Percentiles rank a stretch among this genome's conserved stretches.
Evolutionary conservation across 2,797 vertebrate genomes (phyloP).

Genomic region (Tarsius wallacei): DNA sequence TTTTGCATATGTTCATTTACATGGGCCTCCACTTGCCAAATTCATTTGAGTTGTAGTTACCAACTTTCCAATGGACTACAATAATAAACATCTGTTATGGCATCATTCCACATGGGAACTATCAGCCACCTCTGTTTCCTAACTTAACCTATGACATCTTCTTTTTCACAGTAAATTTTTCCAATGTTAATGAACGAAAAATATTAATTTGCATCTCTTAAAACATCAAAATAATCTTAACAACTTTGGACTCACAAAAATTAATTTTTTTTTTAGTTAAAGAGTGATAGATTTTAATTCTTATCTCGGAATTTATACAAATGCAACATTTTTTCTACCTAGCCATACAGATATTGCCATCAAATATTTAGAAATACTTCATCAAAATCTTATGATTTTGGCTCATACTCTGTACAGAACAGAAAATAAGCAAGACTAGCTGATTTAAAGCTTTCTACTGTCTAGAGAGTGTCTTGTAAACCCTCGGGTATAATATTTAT

Average conservation of each 20-base stretch:
- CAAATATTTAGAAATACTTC: constrained; percentile 11
- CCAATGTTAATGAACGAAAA: neutral
- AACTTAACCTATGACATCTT: neutral
- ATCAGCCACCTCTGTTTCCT: neutral
- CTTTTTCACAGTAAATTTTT: neutral
- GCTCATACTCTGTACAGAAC: neutral
- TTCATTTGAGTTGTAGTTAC: neutral
- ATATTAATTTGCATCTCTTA: neutral
- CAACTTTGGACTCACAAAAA: neutral
- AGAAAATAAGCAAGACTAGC: constrained; percentile 34
- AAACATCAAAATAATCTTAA: neutral
- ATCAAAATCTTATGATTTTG: neutral
- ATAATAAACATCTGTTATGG: neutral
- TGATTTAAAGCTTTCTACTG: constrained; percentile 76
- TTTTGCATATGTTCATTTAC: neutral
- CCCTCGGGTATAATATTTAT: constrained; percentile 78
- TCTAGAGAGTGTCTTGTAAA: constrained; percentile 76
- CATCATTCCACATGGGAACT: neutral
- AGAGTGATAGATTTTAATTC: neutral
- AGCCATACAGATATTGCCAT: neutral
- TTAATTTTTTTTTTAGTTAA: neutral
- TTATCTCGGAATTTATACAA: neutral
- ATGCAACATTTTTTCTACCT: neutral
- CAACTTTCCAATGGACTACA: too few relatives aligned
- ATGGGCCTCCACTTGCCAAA: neutral